Percentiles rank a stretch among this genome's conserved stretches.
These are phyloP conservation scores for Rhadinocentrus ornatus DNA, from an alignment of 2,797 vertebrate genomes.

Conservation along the genomic window DNA sequence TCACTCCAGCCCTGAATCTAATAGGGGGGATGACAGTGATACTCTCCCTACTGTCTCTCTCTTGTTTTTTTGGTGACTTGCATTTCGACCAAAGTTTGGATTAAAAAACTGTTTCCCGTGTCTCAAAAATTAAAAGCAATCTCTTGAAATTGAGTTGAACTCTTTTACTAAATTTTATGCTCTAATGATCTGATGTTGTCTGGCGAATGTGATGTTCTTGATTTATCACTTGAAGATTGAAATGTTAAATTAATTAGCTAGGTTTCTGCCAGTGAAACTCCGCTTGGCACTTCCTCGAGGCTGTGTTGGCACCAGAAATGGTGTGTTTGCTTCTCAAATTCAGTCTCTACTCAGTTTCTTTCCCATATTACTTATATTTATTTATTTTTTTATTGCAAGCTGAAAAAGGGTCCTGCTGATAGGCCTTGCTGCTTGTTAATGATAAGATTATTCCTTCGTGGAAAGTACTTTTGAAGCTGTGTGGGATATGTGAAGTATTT, in stretches of 20 bases:
- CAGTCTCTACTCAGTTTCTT: neutral
- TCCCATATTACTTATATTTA: neutral
- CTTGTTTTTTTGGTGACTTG: neutral
- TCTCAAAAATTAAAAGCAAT: conserved; percentile 15
- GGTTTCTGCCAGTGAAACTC: conserved; percentile 40
- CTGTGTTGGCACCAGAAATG: conserved; percentile 30
- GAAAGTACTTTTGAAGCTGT: conserved; percentile 7
- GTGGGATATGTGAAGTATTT: conserved; percentile 9
- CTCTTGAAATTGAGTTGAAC: conserved; percentile 31
- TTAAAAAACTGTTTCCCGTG: neutral
- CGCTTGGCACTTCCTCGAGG: conserved; percentile 15
- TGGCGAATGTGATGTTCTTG: conserved; percentile 48
- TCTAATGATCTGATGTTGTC: conserved; percentile 42
- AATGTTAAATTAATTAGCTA: conserved; percentile 54
- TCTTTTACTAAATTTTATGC: conserved; percentile 44
- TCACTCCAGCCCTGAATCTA: conserved; percentile 28
- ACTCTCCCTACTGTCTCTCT: conserved; percentile 12
- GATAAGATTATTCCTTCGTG: conserved; percentile 26
- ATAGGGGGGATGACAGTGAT: conserved; percentile 13
- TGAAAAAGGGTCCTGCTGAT: conserved; percentile 7
- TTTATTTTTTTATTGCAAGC: conserved; percentile 12
- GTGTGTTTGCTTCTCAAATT: conserved; percentile 17
- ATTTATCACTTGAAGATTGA: conserved; percentile 51
- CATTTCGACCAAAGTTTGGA: neutral
- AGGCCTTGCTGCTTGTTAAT: conserved; percentile 13